Percentiles rank a stretch among this genome's conserved stretches.
Conservation (phyloP, 2,888 invertebrate species). For the Amphipoea lucens region DNA sequence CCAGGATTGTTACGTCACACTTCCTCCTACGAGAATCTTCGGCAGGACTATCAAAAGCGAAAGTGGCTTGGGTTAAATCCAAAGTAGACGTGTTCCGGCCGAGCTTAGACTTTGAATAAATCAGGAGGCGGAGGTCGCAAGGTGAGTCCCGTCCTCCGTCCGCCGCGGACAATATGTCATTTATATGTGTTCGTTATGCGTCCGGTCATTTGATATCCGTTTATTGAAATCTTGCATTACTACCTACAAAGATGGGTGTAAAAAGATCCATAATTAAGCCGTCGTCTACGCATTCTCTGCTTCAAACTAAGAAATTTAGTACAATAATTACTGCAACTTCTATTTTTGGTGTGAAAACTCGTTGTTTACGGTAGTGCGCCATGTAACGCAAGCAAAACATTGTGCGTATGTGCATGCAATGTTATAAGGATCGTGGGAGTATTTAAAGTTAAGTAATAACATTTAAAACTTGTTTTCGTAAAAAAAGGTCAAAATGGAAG, state of each 20-base stretch:
- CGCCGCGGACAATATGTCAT: constrained; percentile 77
- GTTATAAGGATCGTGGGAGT: neutral
- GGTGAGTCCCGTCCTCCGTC: constrained; percentile 69
- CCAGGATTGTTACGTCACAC: constrained; percentile 42
- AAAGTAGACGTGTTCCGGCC: constrained; percentile 69
- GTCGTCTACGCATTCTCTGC: neutral
- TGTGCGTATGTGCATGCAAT: neutral
- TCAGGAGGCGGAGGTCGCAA: constrained; percentile 75
- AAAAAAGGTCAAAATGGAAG: neutral
- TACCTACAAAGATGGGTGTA: neutral
- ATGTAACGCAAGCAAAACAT: neutral
- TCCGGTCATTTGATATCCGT: constrained; percentile 68
- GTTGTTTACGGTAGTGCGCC: neutral
- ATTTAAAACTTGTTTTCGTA: neutral
- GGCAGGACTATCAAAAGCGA: constrained; percentile 70
- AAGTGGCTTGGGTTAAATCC: constrained; percentile 73
- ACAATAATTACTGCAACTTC: neutral
- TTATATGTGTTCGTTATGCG: constrained; percentile 81
- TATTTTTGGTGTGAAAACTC: neutral
- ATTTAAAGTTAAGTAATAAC: neutral
- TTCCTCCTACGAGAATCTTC: constrained; percentile 43
- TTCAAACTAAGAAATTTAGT: neutral
- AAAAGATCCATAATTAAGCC: neutral
- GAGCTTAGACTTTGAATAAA: constrained; percentile 81
- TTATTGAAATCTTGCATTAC: constrained; percentile 61